These are phyloP conservation scores for Chelon labrosus DNA, from an alignment of 2,797 vertebrate genomes.

Conservation along the genomic window DNA sequence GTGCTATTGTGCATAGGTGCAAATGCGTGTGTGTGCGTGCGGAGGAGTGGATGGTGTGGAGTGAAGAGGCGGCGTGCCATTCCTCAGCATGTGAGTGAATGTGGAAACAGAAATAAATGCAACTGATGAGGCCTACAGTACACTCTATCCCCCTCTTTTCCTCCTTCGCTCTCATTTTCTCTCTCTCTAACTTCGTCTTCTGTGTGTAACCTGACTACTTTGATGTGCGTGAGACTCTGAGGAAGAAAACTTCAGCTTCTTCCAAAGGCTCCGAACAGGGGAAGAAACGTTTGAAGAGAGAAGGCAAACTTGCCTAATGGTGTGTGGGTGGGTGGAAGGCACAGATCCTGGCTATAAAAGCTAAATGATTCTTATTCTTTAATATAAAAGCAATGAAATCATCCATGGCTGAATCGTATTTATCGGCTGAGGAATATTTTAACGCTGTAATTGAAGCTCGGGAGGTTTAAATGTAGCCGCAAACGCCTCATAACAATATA, in stretches of 20 bases:
- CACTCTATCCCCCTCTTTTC: slow-evolving; percentile 9
- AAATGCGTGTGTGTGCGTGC: slow-evolving; percentile 2
- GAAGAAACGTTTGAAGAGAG: slow-evolving; percentile 68
- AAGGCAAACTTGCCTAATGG: slow-evolving; percentile 74
- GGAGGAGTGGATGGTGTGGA: slow-evolving; percentile 54
- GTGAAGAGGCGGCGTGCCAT: slow-evolving; percentile 58
- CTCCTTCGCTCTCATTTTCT: slow-evolving; percentile 10
- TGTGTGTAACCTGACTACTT: slow-evolving; percentile 68
- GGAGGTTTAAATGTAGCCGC: neutral
- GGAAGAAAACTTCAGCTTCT: slow-evolving; percentile 35
- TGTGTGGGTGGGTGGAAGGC: slow-evolving; percentile 65
- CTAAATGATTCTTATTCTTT: slow-evolving; percentile 45
- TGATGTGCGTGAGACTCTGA: slow-evolving; percentile 67
- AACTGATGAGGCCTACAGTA: slow-evolving; percentile 50
- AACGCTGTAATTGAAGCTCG: slow-evolving; percentile 15
- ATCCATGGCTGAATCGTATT: neutral
- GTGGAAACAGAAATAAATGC: slow-evolving; percentile 58
- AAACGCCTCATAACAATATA: slow-evolving; percentile 7
- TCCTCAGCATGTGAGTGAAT: slow-evolving; percentile 52
- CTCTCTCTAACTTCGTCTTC: slow-evolving; percentile 38
- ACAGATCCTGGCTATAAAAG: slow-evolving; percentile 52
- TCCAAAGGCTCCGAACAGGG: slow-evolving; percentile 66
- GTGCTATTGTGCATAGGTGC: neutral
- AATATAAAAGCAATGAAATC: slow-evolving; percentile 41
- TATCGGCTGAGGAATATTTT: neutral